phyloP scores from a whole-genome alignment of 1,140 invertebrate species.

The Leptinotarsa undecemlineata region DNA sequence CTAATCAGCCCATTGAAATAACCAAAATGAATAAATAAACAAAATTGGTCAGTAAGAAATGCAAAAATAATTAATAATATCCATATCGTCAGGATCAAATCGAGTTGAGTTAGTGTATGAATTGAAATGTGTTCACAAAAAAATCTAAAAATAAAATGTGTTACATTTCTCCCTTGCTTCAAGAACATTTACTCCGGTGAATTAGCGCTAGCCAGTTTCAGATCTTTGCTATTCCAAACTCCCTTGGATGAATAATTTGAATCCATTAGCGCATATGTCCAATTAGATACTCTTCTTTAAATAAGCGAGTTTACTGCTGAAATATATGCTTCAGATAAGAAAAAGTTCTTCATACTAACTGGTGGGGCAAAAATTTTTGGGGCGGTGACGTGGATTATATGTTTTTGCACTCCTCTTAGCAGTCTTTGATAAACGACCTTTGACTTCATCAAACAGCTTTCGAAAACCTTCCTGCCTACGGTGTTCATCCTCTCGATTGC shows the following conservation, averaged over 20 bases:
- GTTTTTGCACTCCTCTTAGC: neutral
- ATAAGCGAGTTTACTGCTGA: conserved; percentile 13
- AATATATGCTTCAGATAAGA: conserved; percentile 24
- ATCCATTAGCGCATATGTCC: conserved; percentile 16
- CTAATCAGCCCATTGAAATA: no score
- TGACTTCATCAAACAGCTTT: no score
- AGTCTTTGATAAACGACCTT: no score
- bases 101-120: no score
- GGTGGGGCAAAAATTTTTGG: neutral
- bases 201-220: neutral
- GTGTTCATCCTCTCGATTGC: no score
- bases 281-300: neutral
- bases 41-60: no score
- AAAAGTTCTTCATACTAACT: conserved; percentile 22
- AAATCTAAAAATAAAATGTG: neutral
- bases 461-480: no score
- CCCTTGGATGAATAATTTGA: neutral
- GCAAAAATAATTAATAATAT: no score
- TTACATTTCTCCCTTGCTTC: neutral
- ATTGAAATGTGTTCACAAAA: neutral
- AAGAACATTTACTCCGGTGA: neutral
- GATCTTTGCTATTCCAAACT: neutral
- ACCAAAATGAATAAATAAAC: no score
- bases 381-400: conserved; percentile 17
- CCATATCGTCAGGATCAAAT: no score